A percentile compares a stretch with the other conserved stretches of the same genome.
Conservation (phyloP, 2,888 invertebrate species). For the Bombylius discolor region DNA sequence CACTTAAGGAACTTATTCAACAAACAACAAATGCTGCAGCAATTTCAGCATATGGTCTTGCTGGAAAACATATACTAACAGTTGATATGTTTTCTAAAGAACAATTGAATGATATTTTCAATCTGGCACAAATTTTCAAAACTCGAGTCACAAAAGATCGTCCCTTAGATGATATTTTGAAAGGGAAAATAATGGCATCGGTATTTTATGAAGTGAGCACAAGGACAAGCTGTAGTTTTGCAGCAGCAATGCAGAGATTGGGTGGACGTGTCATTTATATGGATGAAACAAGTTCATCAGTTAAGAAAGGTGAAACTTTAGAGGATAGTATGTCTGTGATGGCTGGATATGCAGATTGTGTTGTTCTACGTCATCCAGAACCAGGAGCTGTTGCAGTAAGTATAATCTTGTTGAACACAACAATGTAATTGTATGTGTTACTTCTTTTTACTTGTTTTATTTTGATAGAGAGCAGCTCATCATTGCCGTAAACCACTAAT, state of each 20-base stretch:
- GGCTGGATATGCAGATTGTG: slow-evolving; percentile 87
- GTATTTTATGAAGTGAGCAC: slow-evolving; percentile 98
- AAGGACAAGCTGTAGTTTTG: slow-evolving; percentile 89
- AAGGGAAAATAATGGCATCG: slow-evolving; percentile 88
- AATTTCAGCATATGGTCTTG: slow-evolving; percentile 35
- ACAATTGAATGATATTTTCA: slow-evolving; percentile 83
- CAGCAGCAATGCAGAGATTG: slow-evolving; percentile 90
- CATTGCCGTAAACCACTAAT: slow-evolving; percentile 82
- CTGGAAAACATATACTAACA: slow-evolving; percentile 69
- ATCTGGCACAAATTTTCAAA: slow-evolving; percentile 80
- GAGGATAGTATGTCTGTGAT: slow-evolving; percentile 77
- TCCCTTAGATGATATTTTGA: slow-evolving; percentile 69
- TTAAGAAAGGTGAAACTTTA: slow-evolving; percentile 91
- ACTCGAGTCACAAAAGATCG: slow-evolving; percentile 71
- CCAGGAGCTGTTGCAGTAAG: slow-evolving; percentile 80
- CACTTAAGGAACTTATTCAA: slow-evolving; percentile 35
- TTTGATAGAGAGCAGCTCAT: slow-evolving; percentile 54
- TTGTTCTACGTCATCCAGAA: slow-evolving; percentile 88
- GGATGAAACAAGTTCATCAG: slow-evolving; percentile 82
- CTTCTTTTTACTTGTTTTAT: background rate
- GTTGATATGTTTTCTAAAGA: slow-evolving; percentile 82
- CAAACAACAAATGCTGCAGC: slow-evolving; percentile 32
- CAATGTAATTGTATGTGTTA: background rate
- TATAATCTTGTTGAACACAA: slow-evolving; percentile 13
- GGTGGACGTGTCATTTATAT: slow-evolving; percentile 88